These are phyloP conservation scores for Percina caprodes DNA, from an alignment of 2,113 vertebrate genomes.

Conservation along the genomic window DNA sequence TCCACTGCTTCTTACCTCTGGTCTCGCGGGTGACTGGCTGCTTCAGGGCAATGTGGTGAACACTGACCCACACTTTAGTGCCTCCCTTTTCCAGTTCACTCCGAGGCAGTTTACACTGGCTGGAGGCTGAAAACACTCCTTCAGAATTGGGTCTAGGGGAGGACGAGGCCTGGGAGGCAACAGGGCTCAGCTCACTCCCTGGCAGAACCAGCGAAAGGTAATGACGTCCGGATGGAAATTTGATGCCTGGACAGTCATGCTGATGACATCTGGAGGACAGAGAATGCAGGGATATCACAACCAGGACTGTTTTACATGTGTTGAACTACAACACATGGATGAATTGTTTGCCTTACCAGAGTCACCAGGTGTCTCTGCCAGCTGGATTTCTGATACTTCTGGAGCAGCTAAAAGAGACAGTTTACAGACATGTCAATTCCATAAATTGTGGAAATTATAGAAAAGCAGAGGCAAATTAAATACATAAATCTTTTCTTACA, in stretches of 20 bases:
- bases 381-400: conserved; percentile 83
- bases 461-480: background rate
- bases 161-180: conserved; percentile 79
- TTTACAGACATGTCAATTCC: background rate
- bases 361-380: conserved; percentile 76
- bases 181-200: conserved; percentile 83
- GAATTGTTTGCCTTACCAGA: conserved; percentile 58
- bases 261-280: conserved; percentile 75
- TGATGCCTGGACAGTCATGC: conserved; percentile 75
- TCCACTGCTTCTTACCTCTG: conserved; percentile 69
- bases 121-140: conserved; percentile 83
- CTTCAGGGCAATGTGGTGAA: conserved; percentile 84
- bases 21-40: conserved; percentile 80
- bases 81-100: conserved; percentile 78
- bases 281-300: background rate
- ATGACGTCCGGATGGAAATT: conserved; percentile 85
- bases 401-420: conserved; percentile 75
- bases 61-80: conserved; percentile 84
- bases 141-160: conserved; percentile 80
- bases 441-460: background rate
- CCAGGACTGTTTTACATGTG: background rate
- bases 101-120: conserved; percentile 82
- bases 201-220: conserved; percentile 87
- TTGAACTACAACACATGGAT: background rate
- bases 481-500: conserved; percentile 65